A percentile compares a stretch with the other conserved stretches of the same genome.
Conservation (phyloP, 2,888 invertebrate genomes). For the Cephalotes varians region DNA sequence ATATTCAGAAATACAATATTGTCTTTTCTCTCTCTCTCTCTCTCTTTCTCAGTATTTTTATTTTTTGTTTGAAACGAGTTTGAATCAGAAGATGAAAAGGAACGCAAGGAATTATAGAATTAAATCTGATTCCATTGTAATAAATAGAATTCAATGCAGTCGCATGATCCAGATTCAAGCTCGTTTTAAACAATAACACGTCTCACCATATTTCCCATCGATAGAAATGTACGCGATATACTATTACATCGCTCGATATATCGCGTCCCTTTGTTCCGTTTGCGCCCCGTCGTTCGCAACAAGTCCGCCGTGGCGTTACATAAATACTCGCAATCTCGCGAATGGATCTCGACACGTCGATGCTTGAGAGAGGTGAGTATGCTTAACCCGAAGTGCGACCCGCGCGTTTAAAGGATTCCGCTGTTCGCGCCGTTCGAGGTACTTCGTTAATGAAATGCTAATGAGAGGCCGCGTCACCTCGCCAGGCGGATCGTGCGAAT, state of each 20-base stretch:
- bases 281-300: conserved; percentile 18
- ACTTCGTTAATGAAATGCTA: conserved; percentile 68
- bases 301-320: conserved; percentile 65
- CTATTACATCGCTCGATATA: conserved; percentile 32
- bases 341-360: conserved; percentile 64
- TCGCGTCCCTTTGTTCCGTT: conserved; percentile 44
- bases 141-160: neutral
- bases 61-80: neutral
- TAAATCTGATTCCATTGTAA: neutral
- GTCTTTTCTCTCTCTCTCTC: too few relatives aligned
- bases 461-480: conserved; percentile 55
- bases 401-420: conserved; percentile 62
- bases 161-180: neutral
- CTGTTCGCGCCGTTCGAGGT: conserved; percentile 58
- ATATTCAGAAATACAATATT: neutral
- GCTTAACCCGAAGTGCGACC: conserved; percentile 49
- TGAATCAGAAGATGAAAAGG: neutral
- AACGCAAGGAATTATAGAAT: neutral
- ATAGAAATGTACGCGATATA: conserved; percentile 10
- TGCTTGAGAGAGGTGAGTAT: conserved; percentile 44
- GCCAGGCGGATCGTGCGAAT: conserved; percentile 44
- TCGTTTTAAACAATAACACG: neutral
- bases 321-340: conserved; percentile 74
- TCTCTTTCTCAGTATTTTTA: too few relatives aligned
- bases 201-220: neutral